Evolutionary conservation across 2,113 vertebrate genomes (phyloP), one percentile per base, ranked within the genome.

Genomic region (Edolisoma coerulescens): DNA sequence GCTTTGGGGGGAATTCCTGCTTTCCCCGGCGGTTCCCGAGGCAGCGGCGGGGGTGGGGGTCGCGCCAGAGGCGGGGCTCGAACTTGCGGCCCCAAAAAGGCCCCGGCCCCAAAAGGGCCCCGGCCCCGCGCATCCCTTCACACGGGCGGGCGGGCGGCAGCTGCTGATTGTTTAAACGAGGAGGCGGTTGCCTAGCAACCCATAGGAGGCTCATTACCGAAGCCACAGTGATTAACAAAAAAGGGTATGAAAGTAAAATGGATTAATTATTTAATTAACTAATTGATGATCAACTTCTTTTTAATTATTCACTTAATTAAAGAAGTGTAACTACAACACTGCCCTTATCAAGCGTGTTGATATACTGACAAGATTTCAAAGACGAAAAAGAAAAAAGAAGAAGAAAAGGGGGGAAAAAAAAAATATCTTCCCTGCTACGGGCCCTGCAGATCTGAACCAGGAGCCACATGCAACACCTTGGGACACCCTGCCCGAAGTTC

Each of bases 261-360:
- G 97, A 96, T 97, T 98, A 97, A 97, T 98, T 98, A 97, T 98
- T 98, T 98, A 98, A 98, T 98, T 98, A 98, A 97, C 96, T 98
- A 98, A 98, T 97, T 98, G 98, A 97, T 98, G 97, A 98, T 98
- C 98, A 98, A 98, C 97, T 98, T 97, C 97, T 98, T 98, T 97
- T 98, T 98, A 98, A 98, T 98, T 98, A 98, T 98, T 98, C 98
- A 98, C 98, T 98, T 98, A 98, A 98, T 98, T 98, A 95, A 97
- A 94, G 97, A 98, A 98, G 98, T 97, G 98, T 98, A 97, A 98
- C 96, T 96, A 96, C 98, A 98, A 97, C 96, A 92, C 93, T 92
- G 96, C 96, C 98, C 97, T 97, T 96, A 94, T 94, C 97, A 92
- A 97, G 95, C 54, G 94, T 87, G 94, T 90, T 95, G 97, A 94